Evolutionary conservation across 2,113 vertebrate species (phyloP), one percentile per base, ranked within the genome.

Genomic region (Notechis scutatus): DNA sequence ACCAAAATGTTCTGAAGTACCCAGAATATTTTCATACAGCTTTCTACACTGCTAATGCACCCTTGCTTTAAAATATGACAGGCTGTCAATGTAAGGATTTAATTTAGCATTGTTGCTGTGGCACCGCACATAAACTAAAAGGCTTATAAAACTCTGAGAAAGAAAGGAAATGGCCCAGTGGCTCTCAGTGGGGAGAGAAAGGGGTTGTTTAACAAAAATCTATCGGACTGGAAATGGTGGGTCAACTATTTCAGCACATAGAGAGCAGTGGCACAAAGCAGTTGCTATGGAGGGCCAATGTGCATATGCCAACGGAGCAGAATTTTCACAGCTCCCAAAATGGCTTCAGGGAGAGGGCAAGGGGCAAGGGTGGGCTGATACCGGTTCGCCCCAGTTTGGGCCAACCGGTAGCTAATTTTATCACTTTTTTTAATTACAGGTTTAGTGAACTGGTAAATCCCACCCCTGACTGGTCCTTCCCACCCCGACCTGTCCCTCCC

Each of bases 111-210:
- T 0, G 9, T 90, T 93, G 94, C 86, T 74, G 94, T 88, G 57
- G 9, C 50, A 39, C 47, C 56, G 7, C 4, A 94, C 57, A 29
- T 10, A 89, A 91, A 94, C 93, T 87, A 87, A 2, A 57, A 10
- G 10, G 91, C 85, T 74, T 93, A 94, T 93, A 95, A 96, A 39
- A 64, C n/a, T 24, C 88, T 42, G 56, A 90, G 74, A 86, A 90
- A 85, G 85, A 92, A 90, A 90, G 54, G 34, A 81, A 42, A 34
- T 39, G 42, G 92, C 42, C 18, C 6, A 64, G 92, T 29, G 29
- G 29, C 45, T 61, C 42, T 93, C 42, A 5, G 26, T 34, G 12
- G 42, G 47, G 29, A 42, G 29, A 21, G 2, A 87, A 42, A 12
- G 14, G 14, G 74, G 74, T 87, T 85, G 52, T 87, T 61, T 61